Conservation (phyloP, 1,140 invertebrate species). For the Planococcus citri region DNA sequence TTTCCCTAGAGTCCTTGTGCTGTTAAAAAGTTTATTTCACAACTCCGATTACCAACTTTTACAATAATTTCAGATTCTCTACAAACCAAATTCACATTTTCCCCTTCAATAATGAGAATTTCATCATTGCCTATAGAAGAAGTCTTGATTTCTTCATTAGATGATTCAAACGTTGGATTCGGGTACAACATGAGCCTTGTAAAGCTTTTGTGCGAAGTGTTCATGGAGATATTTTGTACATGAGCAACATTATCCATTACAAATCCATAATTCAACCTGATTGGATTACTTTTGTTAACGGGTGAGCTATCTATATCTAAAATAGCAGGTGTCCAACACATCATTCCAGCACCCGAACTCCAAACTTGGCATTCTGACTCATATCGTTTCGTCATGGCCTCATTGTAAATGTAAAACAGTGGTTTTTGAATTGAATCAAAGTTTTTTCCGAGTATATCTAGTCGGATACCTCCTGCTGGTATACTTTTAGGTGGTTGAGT, state of each 20-base stretch:
- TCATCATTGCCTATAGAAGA: constrained; percentile 95
- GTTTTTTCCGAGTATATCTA: constrained; percentile 76
- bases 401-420: constrained; percentile 80
- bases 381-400: constrained; percentile 49
- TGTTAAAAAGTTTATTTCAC: constrained; percentile 84
- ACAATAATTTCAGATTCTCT: constrained; percentile 82
- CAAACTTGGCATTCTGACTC: too few species aligned
- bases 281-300: constrained; percentile 52
- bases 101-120: constrained; percentile 89
- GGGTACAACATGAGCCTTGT: constrained; percentile 81
- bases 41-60: constrained; percentile 73
- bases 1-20: constrained; percentile 72
- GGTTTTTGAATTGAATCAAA: constrained; percentile 79
- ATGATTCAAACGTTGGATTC: constrained; percentile 76
- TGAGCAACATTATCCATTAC: constrained; percentile 84
- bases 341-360: constrained; percentile 48
- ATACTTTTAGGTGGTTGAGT: constrained; percentile 67
- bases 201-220: constrained; percentile 48
- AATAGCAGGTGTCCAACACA: constrained; percentile 78
- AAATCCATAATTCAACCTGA: constrained; percentile 83
- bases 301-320: constrained; percentile 40
- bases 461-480: constrained; percentile 79
- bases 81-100: constrained; percentile 77
- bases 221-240: constrained; percentile 63
- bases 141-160: constrained; percentile 84